Conservation (phyloP, 2,113 vertebrate species). For the Limnothrissa miodon region DNA sequence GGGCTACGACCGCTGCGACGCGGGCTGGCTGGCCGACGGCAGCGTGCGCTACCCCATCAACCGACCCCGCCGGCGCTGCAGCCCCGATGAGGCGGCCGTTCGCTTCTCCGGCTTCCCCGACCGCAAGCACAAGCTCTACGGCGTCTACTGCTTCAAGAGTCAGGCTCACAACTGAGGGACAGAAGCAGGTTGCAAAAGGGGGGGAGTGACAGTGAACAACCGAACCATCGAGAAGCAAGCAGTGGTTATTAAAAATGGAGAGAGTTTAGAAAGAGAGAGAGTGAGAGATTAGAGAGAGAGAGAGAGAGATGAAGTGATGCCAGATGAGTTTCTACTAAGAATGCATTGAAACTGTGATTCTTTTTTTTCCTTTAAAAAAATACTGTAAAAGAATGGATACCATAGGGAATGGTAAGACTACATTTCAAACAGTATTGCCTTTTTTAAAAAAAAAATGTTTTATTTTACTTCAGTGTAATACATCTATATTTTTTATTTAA, state of each 20-base stretch:
- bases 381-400: slow-evolving; percentile 68
- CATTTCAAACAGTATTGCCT: background rate
- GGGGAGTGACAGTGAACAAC: background rate
- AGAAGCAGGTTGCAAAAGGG: background rate
- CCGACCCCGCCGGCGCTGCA: slow-evolving; percentile 85
- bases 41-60: slow-evolving; percentile 94
- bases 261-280: background rate
- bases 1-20: slow-evolving; percentile 92
- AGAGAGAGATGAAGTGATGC: slow-evolving; percentile 26
- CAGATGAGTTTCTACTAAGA: slow-evolving; percentile 65
- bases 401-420: slow-evolving; percentile 2
- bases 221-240: slow-evolving; percentile 32
- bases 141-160: slow-evolving; percentile 92
- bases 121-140: slow-evolving; percentile 95
- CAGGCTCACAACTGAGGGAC: slow-evolving; percentile 76
- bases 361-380: slow-evolving; percentile 75
- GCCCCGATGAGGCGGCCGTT: slow-evolving; percentile 86
- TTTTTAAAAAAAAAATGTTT: background rate
- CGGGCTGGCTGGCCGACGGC: slow-evolving; percentile 92
- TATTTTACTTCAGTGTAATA: slow-evolving; percentile 9
- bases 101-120: slow-evolving; percentile 90
- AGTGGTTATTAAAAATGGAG: slow-evolving; percentile 4
- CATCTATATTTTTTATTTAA: slow-evolving; percentile 15
- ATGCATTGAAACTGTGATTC: slow-evolving; percentile 90
- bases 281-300: background rate